A percentile compares a stretch with the other conserved stretches of the same genome.
Evolutionary conservation across 2,888 invertebrate species (phyloP).

Genomic region (Chrysotoxum bicinctum): DNA sequence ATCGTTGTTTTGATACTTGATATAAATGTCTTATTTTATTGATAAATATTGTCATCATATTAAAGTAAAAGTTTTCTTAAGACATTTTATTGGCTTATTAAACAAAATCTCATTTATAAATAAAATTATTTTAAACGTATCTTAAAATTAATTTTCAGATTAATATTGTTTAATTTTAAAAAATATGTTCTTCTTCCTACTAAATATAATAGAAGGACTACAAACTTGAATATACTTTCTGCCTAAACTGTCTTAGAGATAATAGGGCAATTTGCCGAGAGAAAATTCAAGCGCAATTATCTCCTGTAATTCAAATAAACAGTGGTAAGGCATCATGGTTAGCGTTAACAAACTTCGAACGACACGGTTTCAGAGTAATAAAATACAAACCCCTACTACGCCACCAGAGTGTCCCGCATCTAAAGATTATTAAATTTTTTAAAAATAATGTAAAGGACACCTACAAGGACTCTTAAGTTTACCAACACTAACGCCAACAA

Average conservation of each 20-base stretch:
- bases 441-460: conserved; percentile 35
- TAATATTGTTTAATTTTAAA: not conserved
- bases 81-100: too few relatives aligned
- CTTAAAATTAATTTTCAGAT: not conserved
- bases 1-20: too few relatives aligned
- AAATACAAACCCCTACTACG: conserved; percentile 31
- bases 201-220: not conserved
- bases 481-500: not conserved
- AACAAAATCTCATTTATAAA: not conserved
- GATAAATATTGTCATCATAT: too few relatives aligned
- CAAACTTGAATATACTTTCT: conserved; percentile 11
- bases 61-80: too few relatives aligned
- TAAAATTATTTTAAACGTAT: not conserved
- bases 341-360: conserved; percentile 58
- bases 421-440: conserved; percentile 19
- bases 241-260: conserved; percentile 45
- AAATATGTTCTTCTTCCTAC: not conserved
- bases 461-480: not conserved
- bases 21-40: too few relatives aligned
- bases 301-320: conserved; percentile 55
- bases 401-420: not conserved
- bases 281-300: conserved; percentile 62
- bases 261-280: conserved; percentile 56
- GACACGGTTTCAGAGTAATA: conserved; percentile 35
- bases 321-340: conserved; percentile 43